A percentile compares a stretch with the other conserved stretches of the same genome.
These are phyloP conservation scores for Phycodurus eques DNA, from an alignment of 2,113 vertebrate genomes.

Conservation along the genomic window DNA sequence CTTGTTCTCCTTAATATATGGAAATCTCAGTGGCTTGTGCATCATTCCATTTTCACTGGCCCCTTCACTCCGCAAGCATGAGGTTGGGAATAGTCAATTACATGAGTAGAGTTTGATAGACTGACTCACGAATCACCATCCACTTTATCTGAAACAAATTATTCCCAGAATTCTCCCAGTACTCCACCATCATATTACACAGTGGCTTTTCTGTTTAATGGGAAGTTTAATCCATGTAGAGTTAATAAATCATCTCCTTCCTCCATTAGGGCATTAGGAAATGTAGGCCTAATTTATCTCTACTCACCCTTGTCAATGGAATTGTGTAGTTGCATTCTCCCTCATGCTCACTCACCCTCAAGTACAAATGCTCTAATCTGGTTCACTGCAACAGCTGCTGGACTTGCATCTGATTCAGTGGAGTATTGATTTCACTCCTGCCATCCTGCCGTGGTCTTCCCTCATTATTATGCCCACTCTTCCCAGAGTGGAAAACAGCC, in stretches of 20 bases:
- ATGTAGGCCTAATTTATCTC: constrained; percentile 31
- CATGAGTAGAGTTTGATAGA: neutral
- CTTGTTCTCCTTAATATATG: neutral
- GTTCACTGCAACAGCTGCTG: constrained; percentile 47
- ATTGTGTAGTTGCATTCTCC: constrained; percentile 36
- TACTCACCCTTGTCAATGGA: constrained; percentile 20
- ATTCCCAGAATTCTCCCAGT: neutral
- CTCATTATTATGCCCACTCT: constrained; percentile 49
- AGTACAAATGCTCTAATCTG: constrained; percentile 28
- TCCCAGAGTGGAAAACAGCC: constrained; percentile 37
- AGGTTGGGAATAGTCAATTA: neutral
- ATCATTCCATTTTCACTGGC: neutral
- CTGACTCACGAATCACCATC: neutral
- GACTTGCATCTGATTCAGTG: constrained; percentile 58
- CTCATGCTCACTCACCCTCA: constrained; percentile 8
- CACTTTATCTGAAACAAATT: neutral
- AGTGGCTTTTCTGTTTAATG: neutral
- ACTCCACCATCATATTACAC: neutral
- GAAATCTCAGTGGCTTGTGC: neutral
- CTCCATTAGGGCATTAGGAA: constrained; percentile 22
- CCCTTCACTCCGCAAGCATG: neutral
- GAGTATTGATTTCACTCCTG: constrained; percentile 60
- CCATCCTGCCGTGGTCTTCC: constrained; percentile 42
- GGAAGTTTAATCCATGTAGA: neutral
- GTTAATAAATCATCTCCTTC: neutral